phyloP scores from a whole-genome alignment of 1,140 invertebrate species.

The Drosophila ananassae region DNA sequence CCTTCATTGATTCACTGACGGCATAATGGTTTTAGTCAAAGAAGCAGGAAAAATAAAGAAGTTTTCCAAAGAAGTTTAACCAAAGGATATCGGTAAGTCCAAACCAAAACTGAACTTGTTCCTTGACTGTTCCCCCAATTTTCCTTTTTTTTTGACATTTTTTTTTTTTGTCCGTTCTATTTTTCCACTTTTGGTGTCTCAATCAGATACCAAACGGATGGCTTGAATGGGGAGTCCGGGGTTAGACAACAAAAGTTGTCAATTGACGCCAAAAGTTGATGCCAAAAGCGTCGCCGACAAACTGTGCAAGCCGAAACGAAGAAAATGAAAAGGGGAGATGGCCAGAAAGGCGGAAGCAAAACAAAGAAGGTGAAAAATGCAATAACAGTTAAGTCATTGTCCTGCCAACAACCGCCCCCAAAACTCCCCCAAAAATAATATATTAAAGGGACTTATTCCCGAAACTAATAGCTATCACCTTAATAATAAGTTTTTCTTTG shows the following conservation, averaged over 20 bases:
- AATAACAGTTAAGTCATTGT: constrained; percentile 78
- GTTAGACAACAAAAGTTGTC: constrained; percentile 71
- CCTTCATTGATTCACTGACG: background rate
- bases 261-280: constrained; percentile 79
- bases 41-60: background rate
- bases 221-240: constrained; percentile 24
- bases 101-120: constrained; percentile 18
- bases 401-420: constrained; percentile 25
- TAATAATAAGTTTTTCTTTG: too few relatives aligned
- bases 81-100: constrained; percentile 33
- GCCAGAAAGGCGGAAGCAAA: constrained; percentile 32
- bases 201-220: constrained; percentile 69
- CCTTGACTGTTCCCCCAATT: constrained; percentile 3
- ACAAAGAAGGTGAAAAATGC: constrained; percentile 72
- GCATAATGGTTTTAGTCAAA: constrained; percentile 2
- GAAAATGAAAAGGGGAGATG: constrained; percentile 18
- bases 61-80: constrained; percentile 8
- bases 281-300: constrained; percentile 54
- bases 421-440: background rate
- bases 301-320: constrained; percentile 43
- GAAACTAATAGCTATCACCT: too few relatives aligned
- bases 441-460: background rate
- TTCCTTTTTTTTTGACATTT: constrained; percentile 8
- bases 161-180: constrained; percentile 30
- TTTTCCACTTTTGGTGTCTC: constrained; percentile 69